These are phyloP conservation scores for Orestias chungarensis DNA, from an alignment of 2,797 vertebrate species.

Conservation along the genomic window DNA sequence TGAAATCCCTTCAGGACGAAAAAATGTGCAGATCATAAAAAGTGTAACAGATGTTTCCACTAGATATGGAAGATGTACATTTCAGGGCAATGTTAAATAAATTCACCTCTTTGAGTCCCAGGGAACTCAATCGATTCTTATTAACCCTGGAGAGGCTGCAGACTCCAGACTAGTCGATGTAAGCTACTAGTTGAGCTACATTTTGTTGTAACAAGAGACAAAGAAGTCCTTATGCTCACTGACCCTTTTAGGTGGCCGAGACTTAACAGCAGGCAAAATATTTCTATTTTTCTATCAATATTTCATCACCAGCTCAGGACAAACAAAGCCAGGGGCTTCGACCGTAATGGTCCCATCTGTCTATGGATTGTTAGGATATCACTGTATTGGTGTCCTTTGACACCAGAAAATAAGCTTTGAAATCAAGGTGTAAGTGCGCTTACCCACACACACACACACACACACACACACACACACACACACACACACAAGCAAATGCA, in stretches of 20 bases:
- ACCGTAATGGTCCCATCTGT: conserved; percentile 85
- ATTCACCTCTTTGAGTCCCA: conserved; percentile 21
- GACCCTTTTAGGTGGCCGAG: conserved; percentile 79
- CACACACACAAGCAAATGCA: conserved; percentile 29
- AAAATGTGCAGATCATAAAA: neutral
- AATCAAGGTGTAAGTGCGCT: conserved; percentile 67
- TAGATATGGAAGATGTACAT: neutral
- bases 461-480: conserved; percentile 38
- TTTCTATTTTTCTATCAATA: conserved; percentile 89
- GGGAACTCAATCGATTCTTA: conserved; percentile 71
- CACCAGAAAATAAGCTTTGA: conserved; percentile 76
- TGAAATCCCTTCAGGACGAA: neutral
- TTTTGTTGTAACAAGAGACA: conserved; percentile 77
- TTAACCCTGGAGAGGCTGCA: conserved; percentile 43
- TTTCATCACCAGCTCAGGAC: conserved; percentile 82
- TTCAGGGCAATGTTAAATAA: neutral
- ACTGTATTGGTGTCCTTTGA: conserved; percentile 79
- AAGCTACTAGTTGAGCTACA: conserved; percentile 51
- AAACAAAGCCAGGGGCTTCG: conserved; percentile 81
- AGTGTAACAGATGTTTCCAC: neutral
- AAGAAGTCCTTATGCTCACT: conserved; percentile 76
- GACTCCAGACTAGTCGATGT: conserved; percentile 61
- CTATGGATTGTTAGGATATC: conserved; percentile 76
- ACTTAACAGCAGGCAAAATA: conserved; percentile 84
- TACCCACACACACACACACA: conserved; percentile 20